Evolutionary conservation across 1,140 invertebrate genomes (phyloP).

Genomic region (Drosophila triauraria): DNA sequence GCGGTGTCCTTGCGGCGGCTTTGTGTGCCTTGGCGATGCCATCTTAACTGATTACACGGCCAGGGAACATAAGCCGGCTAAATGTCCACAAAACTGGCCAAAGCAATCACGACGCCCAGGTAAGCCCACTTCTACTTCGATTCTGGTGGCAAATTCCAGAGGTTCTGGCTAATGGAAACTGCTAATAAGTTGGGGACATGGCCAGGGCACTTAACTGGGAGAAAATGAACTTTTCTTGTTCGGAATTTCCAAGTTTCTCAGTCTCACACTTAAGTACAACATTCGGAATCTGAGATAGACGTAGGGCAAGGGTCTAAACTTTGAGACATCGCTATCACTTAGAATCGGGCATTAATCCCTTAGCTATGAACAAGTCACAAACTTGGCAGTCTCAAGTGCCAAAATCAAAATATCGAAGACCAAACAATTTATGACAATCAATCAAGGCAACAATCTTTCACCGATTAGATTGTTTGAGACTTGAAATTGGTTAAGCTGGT

Average conservation of each 20-base stretch:
- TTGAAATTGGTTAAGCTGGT: constrained; percentile 13
- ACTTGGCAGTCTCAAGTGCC: constrained; percentile 18
- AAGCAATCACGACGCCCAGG: constrained; percentile 27
- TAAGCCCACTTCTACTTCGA: constrained; percentile 19
- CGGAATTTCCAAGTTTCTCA: constrained; percentile 11
- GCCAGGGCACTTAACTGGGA: constrained; percentile 21
- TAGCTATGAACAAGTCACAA: constrained; percentile 22
- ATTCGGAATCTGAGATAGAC: no score
- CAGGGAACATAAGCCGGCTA: constrained; percentile 44
- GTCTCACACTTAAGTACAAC: neutral
- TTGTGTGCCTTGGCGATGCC: constrained; percentile 19
- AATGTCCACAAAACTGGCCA: constrained; percentile 55
- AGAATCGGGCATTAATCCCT: constrained; percentile 7
- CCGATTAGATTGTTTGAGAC: constrained; percentile 24
- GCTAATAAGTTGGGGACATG: constrained; percentile 30
- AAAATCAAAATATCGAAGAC: neutral
- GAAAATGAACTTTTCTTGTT: constrained; percentile 23
- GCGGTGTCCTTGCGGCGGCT: constrained; percentile 11
- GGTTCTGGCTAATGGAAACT: constrained; percentile 41
- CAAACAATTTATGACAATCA: constrained; percentile 18
- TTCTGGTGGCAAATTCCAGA: neutral
- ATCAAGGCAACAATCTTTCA: constrained; percentile 29
- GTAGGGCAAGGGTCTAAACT: neutral
- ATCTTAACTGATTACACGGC: constrained; percentile 58
- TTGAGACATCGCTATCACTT: neutral